Evolutionary conservation across 2,113 vertebrate genomes (phyloP).

Genomic region (Chaetodon auriga): DNA sequence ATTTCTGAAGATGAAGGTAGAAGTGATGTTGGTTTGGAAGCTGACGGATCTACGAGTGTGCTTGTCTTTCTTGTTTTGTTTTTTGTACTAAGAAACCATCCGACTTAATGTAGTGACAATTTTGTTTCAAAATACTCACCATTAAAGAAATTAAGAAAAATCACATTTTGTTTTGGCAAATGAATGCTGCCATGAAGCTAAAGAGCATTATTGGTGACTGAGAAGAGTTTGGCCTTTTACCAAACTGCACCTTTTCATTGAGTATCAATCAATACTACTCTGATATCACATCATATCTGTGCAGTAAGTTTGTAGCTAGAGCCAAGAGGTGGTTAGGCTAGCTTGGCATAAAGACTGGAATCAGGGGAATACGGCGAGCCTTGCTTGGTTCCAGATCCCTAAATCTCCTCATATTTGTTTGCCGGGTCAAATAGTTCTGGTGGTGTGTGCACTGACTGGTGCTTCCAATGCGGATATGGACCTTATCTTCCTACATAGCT

Average conservation of each 20-base stretch:
- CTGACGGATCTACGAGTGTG: constrained; percentile 12
- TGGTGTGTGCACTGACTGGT: neutral
- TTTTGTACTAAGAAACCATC: constrained; percentile 1
- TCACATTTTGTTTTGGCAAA: neutral
- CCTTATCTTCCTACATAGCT: neutral
- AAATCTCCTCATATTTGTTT: neutral
- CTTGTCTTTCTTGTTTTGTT: constrained; percentile 10
- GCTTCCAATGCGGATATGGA: neutral
- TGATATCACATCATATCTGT: neutral
- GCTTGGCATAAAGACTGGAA: neutral
- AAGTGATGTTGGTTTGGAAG: constrained; percentile 16
- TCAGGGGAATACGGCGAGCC: neutral
- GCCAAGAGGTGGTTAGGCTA: neutral
- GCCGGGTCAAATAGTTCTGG: neutral
- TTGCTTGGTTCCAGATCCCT: neutral
- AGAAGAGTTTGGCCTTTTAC: neutral
- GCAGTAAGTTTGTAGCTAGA: neutral
- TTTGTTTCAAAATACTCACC: constrained; percentile 8
- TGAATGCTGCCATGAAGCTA: neutral
- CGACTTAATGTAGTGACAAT: constrained; percentile 15
- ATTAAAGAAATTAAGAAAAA: neutral
- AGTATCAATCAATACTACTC: neutral
- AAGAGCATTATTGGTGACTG: neutral
- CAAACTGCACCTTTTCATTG: neutral
- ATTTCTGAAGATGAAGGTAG: constrained; percentile 42